A percentile compares a stretch with the other conserved stretches of the same genome.
These are phyloP conservation scores for Chaetorhynchus papuensis DNA, from an alignment of 2,113 vertebrate species.

Conservation along the genomic window DNA sequence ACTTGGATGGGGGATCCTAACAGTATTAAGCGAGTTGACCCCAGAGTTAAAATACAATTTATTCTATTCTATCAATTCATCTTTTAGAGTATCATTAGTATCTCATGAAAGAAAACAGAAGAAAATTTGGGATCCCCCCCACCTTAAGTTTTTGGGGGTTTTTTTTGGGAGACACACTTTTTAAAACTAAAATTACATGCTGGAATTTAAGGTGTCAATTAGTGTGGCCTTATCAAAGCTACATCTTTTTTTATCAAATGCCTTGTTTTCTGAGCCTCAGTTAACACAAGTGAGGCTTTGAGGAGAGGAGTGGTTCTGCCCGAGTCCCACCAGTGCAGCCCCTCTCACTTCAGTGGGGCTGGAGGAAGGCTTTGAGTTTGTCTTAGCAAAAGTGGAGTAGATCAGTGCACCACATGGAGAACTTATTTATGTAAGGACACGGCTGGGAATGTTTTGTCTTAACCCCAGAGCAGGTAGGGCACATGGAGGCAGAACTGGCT, in stretches of 20 bases:
- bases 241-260: background rate
- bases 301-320: background rate
- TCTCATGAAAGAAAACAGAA: background rate
- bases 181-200: background rate
- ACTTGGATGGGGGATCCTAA: background rate
- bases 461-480: background rate
- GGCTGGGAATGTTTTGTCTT: background rate
- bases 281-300: background rate
- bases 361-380: background rate
- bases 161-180: rapidly evolving
- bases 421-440: background rate
- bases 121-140: background rate
- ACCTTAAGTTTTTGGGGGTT: background rate
- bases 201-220: background rate
- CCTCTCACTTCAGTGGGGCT: background rate
- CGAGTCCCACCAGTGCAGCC: background rate
- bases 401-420: background rate
- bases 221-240: background rate
- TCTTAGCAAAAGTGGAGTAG: background rate
- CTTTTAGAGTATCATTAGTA: background rate
- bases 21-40: background rate
- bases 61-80: background rate
- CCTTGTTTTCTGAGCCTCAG: background rate
- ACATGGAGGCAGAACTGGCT: background rate
- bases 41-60: background rate